Evolutionary conservation across 2,113 vertebrate genomes (phyloP).

Genomic region (Pachycephala philippinensis): DNA sequence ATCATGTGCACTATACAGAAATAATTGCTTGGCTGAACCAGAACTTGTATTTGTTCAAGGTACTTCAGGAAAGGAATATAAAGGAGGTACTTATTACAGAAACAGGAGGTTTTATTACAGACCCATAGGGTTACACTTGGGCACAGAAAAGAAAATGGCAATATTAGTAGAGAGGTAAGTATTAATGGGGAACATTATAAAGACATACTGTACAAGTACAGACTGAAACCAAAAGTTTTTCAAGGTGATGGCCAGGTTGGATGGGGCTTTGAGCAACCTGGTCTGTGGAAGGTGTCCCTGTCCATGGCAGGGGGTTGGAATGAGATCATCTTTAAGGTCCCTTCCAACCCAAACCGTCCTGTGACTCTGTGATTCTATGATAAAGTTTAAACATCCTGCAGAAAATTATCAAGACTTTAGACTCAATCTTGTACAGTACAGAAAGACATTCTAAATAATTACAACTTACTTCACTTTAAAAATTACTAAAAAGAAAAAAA

Average conservation of each 20-base stretch:
- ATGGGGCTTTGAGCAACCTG: background rate
- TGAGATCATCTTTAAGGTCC: background rate
- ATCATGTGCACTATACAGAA: background rate
- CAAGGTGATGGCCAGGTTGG: background rate
- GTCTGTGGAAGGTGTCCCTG: background rate
- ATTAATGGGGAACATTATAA: background rate
- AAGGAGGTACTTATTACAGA: conserved; percentile 10
- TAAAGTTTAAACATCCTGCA: background rate
- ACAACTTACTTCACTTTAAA: background rate
- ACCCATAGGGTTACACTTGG: background rate
- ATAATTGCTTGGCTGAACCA: background rate
- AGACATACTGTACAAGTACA: background rate
- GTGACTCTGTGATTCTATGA: background rate
- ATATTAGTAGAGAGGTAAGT: background rate
- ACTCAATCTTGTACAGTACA: background rate
- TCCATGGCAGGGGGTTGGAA: background rate
- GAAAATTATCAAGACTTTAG: background rate
- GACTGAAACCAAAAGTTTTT: background rate
- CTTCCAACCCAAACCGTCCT: background rate
- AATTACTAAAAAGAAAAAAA: background rate
- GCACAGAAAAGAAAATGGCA: background rate
- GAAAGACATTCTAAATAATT: background rate
- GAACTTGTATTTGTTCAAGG: background rate
- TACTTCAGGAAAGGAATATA: background rate
- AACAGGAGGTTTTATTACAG: conserved; percentile 7